These are phyloP conservation scores for Machimus atricapillus DNA, from an alignment of 2,888 invertebrate genomes.

Conservation along the genomic window DNA sequence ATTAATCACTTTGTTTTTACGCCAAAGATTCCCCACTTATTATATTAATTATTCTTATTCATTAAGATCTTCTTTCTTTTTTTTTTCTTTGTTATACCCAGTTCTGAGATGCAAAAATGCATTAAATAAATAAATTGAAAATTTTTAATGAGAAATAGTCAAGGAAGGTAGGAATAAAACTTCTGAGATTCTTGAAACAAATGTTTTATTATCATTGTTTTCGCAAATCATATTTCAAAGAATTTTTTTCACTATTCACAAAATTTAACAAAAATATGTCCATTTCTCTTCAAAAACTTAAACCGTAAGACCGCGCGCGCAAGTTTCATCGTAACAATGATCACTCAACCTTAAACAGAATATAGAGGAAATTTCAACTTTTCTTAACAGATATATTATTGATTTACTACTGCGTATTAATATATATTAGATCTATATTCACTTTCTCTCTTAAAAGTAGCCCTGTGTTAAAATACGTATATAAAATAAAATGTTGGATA, in stretches of 20 bases:
- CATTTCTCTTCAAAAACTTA: background rate
- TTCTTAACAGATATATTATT: background rate
- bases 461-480: background rate
- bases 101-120: no score
- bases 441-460: background rate
- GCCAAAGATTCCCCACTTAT: no score
- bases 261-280: conserved; percentile 12
- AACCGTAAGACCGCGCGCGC: background rate
- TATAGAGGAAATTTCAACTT: background rate
- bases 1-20: no score
- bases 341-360: conserved; percentile 3
- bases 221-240: background rate
- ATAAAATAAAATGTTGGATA: background rate
- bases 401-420: background rate
- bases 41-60: no score
- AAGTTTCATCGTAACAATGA: background rate
- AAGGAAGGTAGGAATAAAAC: background rate
- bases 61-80: no score
- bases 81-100: no score
- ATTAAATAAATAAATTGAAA: background rate
- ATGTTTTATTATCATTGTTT: conserved; percentile 10
- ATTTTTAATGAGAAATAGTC: background rate
- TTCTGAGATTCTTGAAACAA: background rate
- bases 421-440: background rate
- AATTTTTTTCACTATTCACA: background rate